Evolutionary conservation across 2,888 invertebrate species (phyloP).

Genomic region (Lasioglossum marginatum): DNA sequence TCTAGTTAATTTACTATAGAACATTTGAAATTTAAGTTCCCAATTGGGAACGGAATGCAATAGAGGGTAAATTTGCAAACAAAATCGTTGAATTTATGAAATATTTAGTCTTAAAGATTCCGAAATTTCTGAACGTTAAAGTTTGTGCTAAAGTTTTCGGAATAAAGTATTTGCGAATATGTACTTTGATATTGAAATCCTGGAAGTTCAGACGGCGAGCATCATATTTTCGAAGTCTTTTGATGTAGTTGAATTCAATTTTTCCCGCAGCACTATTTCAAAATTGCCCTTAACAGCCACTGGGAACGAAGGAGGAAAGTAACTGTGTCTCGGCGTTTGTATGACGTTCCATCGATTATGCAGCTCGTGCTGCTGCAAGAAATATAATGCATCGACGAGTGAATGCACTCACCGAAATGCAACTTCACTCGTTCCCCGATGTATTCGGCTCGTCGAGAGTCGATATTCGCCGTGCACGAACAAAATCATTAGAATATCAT

Average conservation of each 20-base stretch:
- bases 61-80: no score
- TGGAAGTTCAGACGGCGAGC: neutral
- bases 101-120: no score
- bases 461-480: neutral
- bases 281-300: constrained; percentile 4
- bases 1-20: no score
- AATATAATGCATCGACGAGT: constrained; percentile 29
- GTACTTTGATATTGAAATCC: neutral
- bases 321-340: constrained; percentile 10
- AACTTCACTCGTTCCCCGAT: constrained; percentile 5
- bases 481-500: constrained; percentile 23
- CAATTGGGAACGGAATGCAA: no score
- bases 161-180: neutral
- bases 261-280: neutral
- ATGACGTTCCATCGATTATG: constrained; percentile 44
- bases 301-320: constrained; percentile 3
- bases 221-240: neutral
- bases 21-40: no score
- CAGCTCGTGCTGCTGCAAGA: constrained; percentile 8
- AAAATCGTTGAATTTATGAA: no score
- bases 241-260: neutral
- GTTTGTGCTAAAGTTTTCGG: neutral
- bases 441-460: neutral
- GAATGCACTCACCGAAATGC: constrained; percentile 40
- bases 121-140: no score